Evolutionary conservation across 1,140 invertebrate genomes (phyloP), one percentile per base, ranked within the genome.

Genomic region (Anastrepha obliqua): DNA sequence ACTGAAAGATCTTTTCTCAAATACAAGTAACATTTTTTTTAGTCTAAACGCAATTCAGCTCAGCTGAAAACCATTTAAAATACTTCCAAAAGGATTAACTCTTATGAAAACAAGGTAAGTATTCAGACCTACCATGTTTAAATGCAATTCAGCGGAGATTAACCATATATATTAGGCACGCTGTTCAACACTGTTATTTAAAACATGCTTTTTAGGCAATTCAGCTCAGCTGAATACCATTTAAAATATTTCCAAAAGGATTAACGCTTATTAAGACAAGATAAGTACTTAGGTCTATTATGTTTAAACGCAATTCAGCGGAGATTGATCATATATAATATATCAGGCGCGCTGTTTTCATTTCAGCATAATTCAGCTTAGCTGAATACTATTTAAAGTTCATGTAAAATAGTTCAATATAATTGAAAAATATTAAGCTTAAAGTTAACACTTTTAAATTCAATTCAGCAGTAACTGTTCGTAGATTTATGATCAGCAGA

Each of bases 161-260:
- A n/a, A n/a, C n/a, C 29, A 29, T 29, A 1, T 29, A 29, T 29
- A 29, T 29, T 1, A 29, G 0, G 1, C 29, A 1, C 29, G 29
- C 29, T 29, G 29, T 29, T 29, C 29, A 29, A 29, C 29, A 29
- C 29, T 29, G 29, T 29, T 29, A 29, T 29, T 29, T 29, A 29
- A 29, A 29, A 29, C 29, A 29, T 29, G 29, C 29, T 29, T 29
- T 29, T 29, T 29, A 29, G 0, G 29, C 11, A 29, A 67, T 67
- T 67, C 64, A 67, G 64, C 64, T 20, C n/a, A 20, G 64, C 64
- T 67, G 64, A 67, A 67, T 67, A 29, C 6, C n/a, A 39, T 67
- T 29, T 67, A 5, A 62, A 62, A 17, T 17, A 17, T 1, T 15
- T 62, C 5, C n/a, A 62, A 5, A 17, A 62, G 15, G n/a, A 17